These are phyloP conservation scores for Osedax frankpressi DNA, from an alignment of 2,888 invertebrate genomes.

Conservation along the genomic window DNA sequence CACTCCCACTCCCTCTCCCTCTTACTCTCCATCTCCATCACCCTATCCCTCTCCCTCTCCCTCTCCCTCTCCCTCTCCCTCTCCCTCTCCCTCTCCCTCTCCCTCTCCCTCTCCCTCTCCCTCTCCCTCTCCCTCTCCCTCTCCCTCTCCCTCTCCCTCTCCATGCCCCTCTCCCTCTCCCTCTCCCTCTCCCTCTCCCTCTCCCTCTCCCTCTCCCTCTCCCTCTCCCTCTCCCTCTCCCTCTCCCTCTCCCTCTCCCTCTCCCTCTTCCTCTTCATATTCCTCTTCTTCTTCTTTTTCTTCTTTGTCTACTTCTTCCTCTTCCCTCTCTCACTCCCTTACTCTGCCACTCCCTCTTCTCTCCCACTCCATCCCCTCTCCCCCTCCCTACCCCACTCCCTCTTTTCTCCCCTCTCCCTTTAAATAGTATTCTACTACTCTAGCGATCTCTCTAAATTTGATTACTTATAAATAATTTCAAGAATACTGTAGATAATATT, in stretches of 20 bases:
- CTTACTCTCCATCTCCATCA: too few species aligned
- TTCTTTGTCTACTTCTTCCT: too few species aligned
- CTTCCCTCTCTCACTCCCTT: neutral
- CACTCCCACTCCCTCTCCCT: too few species aligned
- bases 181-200: neutral
- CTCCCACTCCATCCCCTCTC: neutral
- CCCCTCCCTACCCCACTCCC: neutral
- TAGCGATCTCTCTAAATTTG: too few species aligned
- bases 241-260: neutral
- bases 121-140: neutral
- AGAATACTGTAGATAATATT: too few species aligned
- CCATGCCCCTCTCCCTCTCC: too few species aligned
- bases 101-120: neutral
- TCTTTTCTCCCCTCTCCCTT: neutral
- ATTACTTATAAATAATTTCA: too few species aligned
- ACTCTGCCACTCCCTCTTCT: neutral
- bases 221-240: neutral
- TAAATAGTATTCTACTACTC: too few species aligned
- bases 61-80: neutral
- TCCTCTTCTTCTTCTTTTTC: too few species aligned
- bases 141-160: too few species aligned
- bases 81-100: neutral
- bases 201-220: neutral
- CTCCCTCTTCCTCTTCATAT: too few species aligned
- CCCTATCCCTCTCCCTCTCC: too few species aligned